Conservation (phyloP, 1,140 invertebrate genomes). For the Oncopeltus fasciatus region DNA sequence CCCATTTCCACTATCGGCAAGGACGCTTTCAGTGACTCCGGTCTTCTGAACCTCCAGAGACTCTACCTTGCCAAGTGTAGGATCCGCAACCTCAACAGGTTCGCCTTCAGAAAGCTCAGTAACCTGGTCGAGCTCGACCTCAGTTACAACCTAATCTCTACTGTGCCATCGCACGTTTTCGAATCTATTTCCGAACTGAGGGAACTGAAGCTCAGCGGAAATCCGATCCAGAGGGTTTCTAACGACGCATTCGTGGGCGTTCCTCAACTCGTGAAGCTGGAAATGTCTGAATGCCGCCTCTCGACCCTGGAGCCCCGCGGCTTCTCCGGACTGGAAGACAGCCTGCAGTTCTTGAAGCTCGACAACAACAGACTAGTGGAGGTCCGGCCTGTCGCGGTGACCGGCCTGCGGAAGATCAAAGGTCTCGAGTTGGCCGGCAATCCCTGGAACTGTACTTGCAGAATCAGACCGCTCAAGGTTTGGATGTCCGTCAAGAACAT, state of each 20-base stretch:
- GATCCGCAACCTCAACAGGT: slow-evolving; percentile 43
- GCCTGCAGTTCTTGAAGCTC: slow-evolving; percentile 57
- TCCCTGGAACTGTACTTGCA: slow-evolving; percentile 69
- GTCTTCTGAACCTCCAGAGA: slow-evolving; percentile 62
- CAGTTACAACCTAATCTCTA: slow-evolving; percentile 49
- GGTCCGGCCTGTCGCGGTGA: slow-evolving; percentile 45
- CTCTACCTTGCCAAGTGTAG: slow-evolving; percentile 51
- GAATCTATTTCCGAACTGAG: slow-evolving; percentile 52
- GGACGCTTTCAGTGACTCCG: slow-evolving; percentile 53
- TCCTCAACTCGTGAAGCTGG: slow-evolving; percentile 52
- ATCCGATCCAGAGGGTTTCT: slow-evolving; percentile 50
- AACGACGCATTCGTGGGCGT: slow-evolving; percentile 53
- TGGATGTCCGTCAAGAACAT: slow-evolving; percentile 68
- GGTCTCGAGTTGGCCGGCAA: slow-evolving; percentile 59
- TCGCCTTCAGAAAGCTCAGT: slow-evolving; percentile 50
- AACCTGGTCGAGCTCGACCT: slow-evolving; percentile 66
- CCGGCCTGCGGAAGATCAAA: slow-evolving; percentile 48
- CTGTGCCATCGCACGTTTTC: slow-evolving; percentile 53
- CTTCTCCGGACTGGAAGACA: slow-evolving; percentile 52
- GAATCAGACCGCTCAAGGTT: slow-evolving; percentile 49
- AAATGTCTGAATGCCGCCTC: slow-evolving; percentile 54
- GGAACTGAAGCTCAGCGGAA: slow-evolving; percentile 55
- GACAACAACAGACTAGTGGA: slow-evolving; percentile 55
- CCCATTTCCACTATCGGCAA: slow-evolving; percentile 44
- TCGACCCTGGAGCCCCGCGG: slow-evolving; percentile 46